Evolutionary conservation across 1,140 invertebrate genomes (phyloP), one percentile per base, ranked within the genome.

Genomic region (Drosophila pallidifrons): DNA sequence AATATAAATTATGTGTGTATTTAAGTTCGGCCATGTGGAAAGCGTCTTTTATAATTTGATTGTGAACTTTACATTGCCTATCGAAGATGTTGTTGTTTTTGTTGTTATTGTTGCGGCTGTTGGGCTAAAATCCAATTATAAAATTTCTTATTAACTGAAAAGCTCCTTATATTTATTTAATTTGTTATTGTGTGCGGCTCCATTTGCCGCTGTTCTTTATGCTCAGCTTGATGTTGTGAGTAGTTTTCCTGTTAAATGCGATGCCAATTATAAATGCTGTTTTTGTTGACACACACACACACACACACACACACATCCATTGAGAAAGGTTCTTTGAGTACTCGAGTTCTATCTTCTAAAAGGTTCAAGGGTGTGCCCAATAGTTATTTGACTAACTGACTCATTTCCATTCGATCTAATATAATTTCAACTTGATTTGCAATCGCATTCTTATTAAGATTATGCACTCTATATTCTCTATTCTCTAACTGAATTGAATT

Each of bases 101-200:
- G 16, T 49, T 45, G 30, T 43, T 51, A n/a, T 28, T 67, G 69
- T 61, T 67, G 25, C 30, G 30, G 30, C 35, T 43, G n/a, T 43
- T 72, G 63, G 41, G 64, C 64, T 70, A 74, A 81, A 89, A 88
- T 89, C 77, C 85, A 88, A 88, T 88, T 88, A 88, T 88, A 81
- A 82, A 70, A 85, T 85, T 81, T 81, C 81, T 70, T 78, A 88
- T 89, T 81, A 88, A 88, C 81, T 89, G 83, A 79, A 88, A 89
- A 88, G 85, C 85, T 89, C 79, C 85, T 88, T 81, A 89, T 89
- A 88, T 88, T 89, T 88, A 89, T 88, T 89, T 89, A 88, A 89
- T 88, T 88, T 89, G 75, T 85, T 85, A 85, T 89, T 88, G 75
- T 83, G 75, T 88, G 75, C 83, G 75, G 76, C 51, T 75, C 49